These are phyloP conservation scores for Lasioglossum albipes DNA, from an alignment of 1,140 invertebrate species.

Conservation along the genomic window DNA sequence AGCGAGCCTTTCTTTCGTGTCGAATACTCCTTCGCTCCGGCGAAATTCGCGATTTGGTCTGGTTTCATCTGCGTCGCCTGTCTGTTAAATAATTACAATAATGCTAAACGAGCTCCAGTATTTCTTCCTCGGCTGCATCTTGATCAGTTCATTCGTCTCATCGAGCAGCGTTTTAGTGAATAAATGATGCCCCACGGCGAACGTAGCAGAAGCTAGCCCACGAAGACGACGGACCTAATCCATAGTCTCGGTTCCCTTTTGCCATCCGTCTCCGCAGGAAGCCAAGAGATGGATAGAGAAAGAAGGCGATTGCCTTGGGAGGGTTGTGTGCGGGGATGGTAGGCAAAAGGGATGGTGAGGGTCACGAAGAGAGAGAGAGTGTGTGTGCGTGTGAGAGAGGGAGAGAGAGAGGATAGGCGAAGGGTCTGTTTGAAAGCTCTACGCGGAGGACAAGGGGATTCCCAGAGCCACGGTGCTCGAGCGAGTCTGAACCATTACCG, in stretches of 20 bases:
- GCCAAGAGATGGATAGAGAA: background rate
- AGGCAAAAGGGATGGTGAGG: background rate
- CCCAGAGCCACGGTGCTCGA: conserved; percentile 60
- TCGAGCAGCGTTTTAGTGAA: no score
- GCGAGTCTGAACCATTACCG: conserved; percentile 66
- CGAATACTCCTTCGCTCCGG: no score
- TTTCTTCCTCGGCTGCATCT: no score
- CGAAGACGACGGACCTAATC: background rate
- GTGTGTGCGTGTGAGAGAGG: background rate
- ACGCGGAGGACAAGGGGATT: conserved; percentile 61
- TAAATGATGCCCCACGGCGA: no score
- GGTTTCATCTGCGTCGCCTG: no score
- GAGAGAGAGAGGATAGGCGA: conserved; percentile 26
- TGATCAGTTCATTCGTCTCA: no score
- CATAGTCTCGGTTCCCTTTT: background rate
- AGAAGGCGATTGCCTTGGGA: no score
- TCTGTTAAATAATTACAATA: no score
- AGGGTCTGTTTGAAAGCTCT: conserved; percentile 59
- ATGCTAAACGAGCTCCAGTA: no score
- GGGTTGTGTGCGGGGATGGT: no score
- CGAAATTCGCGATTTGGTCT: no score
- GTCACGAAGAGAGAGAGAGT: conserved; percentile 16
- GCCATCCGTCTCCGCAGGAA: conserved; percentile 11
- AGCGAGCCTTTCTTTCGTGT: background rate
- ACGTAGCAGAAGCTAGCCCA: no score